phyloP scores from a whole-genome alignment of 2,888 invertebrate genomes.

The Brachyptera risi region DNA sequence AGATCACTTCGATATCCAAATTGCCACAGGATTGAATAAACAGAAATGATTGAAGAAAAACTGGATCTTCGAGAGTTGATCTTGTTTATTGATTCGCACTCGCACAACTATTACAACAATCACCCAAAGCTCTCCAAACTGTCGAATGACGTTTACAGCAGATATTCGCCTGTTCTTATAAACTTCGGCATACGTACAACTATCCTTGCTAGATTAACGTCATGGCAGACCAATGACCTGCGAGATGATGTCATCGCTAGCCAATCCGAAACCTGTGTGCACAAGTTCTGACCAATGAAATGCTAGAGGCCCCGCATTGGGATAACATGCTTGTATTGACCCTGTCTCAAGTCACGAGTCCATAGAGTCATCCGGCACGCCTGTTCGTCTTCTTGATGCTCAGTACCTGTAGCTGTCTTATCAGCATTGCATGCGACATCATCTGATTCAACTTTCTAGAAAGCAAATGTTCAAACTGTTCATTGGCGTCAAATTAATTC shows the following conservation, averaged over 20 bases:
- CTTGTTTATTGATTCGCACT: neutral
- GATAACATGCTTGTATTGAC: slow-evolving; percentile 7
- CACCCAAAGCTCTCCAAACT: neutral
- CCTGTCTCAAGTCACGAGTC: neutral
- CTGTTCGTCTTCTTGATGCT: too few relatives aligned
- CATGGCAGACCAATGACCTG: slow-evolving; percentile 22
- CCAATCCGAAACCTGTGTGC: slow-evolving; percentile 9
- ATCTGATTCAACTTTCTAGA: too few relatives aligned
- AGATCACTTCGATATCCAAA: too few relatives aligned
- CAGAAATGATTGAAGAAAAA: too few relatives aligned
- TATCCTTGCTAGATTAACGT: too few relatives aligned
- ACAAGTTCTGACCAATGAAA: neutral
- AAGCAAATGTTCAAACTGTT: too few relatives aligned
- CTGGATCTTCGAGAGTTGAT: too few relatives aligned
- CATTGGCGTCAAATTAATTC: too few relatives aligned
- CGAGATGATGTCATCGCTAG: slow-evolving; percentile 19
- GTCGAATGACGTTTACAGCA: neutral
- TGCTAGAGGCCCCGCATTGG: slow-evolving; percentile 1
- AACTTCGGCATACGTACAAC: neutral
- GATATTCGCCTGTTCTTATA: neutral
- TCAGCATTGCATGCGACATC: too few relatives aligned
- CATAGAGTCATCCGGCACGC: too few relatives aligned
- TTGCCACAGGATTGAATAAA: too few relatives aligned
- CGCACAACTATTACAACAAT: neutral
- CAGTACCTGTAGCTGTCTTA: too few relatives aligned